phyloP scores from a whole-genome alignment of 2,888 invertebrate species.

The Phalera bucephala region DNA sequence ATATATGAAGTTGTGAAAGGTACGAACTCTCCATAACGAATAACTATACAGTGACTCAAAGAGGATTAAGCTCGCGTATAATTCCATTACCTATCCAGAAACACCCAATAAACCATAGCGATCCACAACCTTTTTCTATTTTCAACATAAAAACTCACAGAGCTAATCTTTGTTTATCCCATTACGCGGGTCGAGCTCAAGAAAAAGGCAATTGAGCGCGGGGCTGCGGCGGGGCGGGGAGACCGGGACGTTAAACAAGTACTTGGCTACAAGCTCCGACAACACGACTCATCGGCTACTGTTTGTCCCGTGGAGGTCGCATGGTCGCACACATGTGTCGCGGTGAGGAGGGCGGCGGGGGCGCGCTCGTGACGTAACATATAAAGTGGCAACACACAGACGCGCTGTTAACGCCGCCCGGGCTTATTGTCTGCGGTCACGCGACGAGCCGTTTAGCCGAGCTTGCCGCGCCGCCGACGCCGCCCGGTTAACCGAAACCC shows the following conservation, averaged over 20 bases:
- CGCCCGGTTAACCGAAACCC: slow-evolving; percentile 82
- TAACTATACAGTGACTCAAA: no score
- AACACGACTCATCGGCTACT: slow-evolving; percentile 62
- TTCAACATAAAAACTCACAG: slow-evolving; percentile 62
- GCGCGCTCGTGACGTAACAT: slow-evolving; percentile 64
- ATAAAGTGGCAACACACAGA: slow-evolving; percentile 83
- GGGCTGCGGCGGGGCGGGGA: slow-evolving; percentile 42
- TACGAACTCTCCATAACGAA: no score
- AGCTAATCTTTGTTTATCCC: slow-evolving; percentile 77
- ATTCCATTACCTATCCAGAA: no score
- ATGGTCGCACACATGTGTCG: slow-evolving; percentile 26
- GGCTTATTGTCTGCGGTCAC: slow-evolving; percentile 84
- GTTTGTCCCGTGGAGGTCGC: slow-evolving; percentile 18
- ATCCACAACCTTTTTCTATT: slow-evolving; percentile 59
- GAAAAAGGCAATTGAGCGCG: slow-evolving; percentile 75
- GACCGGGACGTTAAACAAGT: slow-evolving; percentile 66
- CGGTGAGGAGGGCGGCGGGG: slow-evolving; percentile 24
- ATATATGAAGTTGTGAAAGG: no score
- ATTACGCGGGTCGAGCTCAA: slow-evolving; percentile 73
- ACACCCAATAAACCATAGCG: slow-evolving; percentile 43
- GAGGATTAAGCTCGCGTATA: no score
- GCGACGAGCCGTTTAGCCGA: slow-evolving; percentile 83
- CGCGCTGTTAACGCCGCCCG: slow-evolving; percentile 81
- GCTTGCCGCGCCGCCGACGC: slow-evolving; percentile 71
- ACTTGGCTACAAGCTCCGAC: slow-evolving; percentile 58